phyloP scores from a whole-genome alignment of 2,113 vertebrate genomes.

The Varanus komodoensis region DNA sequence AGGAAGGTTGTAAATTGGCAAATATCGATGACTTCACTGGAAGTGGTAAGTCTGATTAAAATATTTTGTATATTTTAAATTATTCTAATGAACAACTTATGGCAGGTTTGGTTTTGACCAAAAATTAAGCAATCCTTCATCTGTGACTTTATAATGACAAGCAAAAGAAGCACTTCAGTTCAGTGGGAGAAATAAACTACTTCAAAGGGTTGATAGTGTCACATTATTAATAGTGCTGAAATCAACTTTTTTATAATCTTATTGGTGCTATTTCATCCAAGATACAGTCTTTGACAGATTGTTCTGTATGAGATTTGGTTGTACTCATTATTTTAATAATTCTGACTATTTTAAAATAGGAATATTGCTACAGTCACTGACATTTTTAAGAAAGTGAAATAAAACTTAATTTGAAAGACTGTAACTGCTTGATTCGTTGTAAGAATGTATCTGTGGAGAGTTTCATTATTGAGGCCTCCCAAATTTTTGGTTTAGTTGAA shows the following conservation, averaged over 20 bases:
- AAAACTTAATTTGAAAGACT: not conserved
- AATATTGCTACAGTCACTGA: not conserved
- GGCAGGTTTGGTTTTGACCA: not conserved
- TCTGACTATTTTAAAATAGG: not conserved
- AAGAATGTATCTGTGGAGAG: not conserved
- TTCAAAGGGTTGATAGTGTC: not conserved
- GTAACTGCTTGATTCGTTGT: not conserved
- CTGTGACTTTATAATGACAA: not conserved
- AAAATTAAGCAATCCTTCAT: not conserved
- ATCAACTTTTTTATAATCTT: not conserved
- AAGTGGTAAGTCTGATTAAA: not conserved
- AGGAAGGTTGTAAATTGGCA: not conserved
- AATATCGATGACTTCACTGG: not conserved
- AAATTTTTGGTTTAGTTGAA: too few species aligned
- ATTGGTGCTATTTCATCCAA: constrained; percentile 22
- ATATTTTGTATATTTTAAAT: not conserved
- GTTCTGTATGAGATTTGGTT: not conserved
- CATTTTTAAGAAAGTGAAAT: constrained; percentile 15
- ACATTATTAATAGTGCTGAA: not conserved
- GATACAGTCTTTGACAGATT: not conserved
- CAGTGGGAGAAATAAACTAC: not conserved
- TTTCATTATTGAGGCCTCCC: too few species aligned
- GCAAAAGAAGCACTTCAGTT: not conserved
- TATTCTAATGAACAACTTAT: not conserved
- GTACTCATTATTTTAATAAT: not conserved